Conservation (phyloP, 2,797 vertebrate genomes). For the Odontamblyopus rebecca region DNA sequence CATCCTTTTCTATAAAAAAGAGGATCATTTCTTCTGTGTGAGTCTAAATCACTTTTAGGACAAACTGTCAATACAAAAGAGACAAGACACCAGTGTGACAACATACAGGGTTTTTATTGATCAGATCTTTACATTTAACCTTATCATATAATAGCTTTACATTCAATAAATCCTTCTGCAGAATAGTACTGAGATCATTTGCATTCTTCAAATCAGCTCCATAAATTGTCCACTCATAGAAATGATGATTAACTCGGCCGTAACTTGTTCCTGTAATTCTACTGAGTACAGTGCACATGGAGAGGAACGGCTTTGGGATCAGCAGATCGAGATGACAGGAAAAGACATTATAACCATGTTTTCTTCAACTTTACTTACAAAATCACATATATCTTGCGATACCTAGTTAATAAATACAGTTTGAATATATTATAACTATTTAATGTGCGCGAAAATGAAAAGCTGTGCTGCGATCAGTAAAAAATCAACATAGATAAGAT, state of each 20-base stretch:
- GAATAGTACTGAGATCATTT: conserved; percentile 28
- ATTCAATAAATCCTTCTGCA: conserved; percentile 57
- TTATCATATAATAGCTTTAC: conserved; percentile 53
- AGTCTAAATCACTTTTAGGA: too few relatives aligned
- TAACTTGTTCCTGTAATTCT: conserved; percentile 29
- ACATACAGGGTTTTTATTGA: conserved; percentile 75
- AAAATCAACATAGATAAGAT: conserved; percentile 60
- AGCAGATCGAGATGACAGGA: conserved; percentile 29
- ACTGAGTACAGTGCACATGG: conserved; percentile 38
- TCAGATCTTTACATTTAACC: conserved; percentile 52
- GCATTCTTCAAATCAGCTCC: conserved; percentile 23
- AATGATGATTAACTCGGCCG: conserved; percentile 32
- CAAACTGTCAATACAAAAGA: too few relatives aligned
- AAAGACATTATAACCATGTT: conserved; percentile 28
- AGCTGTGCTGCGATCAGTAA: conserved; percentile 61
- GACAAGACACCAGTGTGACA: conserved; percentile 41
- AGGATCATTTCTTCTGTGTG: too few relatives aligned
- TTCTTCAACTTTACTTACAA: conserved; percentile 48
- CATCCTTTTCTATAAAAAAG: too few relatives aligned
- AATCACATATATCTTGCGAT: conserved; percentile 58
- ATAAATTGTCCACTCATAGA: conserved; percentile 22
- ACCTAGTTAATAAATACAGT: conserved; percentile 66
- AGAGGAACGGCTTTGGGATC: conserved; percentile 48
- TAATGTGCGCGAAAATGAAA: conserved; percentile 68
- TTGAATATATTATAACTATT: conserved; percentile 60